Conservation (phyloP, 1,140 invertebrate species). For the Neelides sp. region DNA sequence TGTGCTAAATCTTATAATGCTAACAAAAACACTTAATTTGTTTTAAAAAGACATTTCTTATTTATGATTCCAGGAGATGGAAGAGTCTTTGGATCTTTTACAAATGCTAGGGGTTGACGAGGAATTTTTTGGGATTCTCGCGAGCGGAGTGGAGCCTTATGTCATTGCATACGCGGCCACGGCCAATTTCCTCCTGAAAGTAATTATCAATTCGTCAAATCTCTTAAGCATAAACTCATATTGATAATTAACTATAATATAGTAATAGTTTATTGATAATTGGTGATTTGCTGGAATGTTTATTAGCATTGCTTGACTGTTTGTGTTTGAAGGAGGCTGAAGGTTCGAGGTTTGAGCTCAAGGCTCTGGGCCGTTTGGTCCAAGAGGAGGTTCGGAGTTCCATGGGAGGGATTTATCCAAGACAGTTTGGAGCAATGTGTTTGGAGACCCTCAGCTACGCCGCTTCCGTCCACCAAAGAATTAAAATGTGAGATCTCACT, state of each 20-base stretch:
- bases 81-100: background rate
- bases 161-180: conserved; percentile 22
- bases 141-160: conserved; percentile 17
- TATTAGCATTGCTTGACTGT: background rate
- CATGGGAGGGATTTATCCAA: conserved; percentile 11
- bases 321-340: background rate
- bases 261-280: background rate
- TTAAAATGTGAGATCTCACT: conserved; percentile 21
- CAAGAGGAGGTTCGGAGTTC: conserved; percentile 19
- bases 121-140: conserved; percentile 2
- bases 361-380: conserved; percentile 15
- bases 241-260: conserved; percentile 5
- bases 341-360: conserved; percentile 14
- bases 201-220: too few relatives aligned
- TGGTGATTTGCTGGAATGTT: background rate
- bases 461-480: background rate
- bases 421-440: conserved; percentile 24
- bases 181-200: conserved; percentile 12
- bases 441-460: conserved; percentile 25
- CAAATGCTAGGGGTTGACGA: background rate
- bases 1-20: background rate
- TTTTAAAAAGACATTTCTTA: too few relatives aligned
- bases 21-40: too few relatives aligned
- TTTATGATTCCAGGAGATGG: too few relatives aligned
- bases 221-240: too few relatives aligned